Evolutionary conservation across 2,113 vertebrate genomes (phyloP).

Genomic region (Sinocyclocheilus grahami): DNA sequence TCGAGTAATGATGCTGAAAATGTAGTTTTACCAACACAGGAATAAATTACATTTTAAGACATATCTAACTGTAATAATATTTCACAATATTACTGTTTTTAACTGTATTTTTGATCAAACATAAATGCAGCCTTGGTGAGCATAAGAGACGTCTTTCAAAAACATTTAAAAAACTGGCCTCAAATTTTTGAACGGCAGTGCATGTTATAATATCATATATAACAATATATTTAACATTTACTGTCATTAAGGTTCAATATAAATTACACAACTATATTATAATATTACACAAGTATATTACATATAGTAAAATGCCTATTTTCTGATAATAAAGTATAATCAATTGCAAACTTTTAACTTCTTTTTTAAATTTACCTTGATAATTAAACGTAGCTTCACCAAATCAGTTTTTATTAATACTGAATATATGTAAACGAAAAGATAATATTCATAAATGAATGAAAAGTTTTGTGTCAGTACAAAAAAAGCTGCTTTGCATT

Average conservation of each 20-base stretch:
- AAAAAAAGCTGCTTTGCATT: too few species aligned
- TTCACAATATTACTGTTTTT: background rate
- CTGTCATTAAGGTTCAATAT: too few species aligned
- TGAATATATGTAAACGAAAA: too few species aligned
- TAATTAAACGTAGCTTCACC: background rate
- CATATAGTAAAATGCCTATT: background rate
- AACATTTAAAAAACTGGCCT: background rate
- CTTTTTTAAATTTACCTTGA: background rate
- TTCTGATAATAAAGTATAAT: background rate
- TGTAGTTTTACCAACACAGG: background rate
- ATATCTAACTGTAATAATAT: background rate
- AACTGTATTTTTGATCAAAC: too few species aligned
- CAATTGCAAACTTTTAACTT: background rate
- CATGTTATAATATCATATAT: background rate
- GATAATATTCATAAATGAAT: too few species aligned
- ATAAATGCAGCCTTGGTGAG: too few species aligned
- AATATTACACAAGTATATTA: too few species aligned
- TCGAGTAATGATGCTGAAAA: background rate
- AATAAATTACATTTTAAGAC: background rate
- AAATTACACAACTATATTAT: too few species aligned
- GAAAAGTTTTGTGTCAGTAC: background rate
- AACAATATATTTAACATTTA: background rate
- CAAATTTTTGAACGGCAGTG: background rate
- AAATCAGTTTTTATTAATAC: too few species aligned
- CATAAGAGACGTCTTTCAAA: too few species aligned